Evolutionary conservation across 1,140 invertebrate species (phyloP).

Genomic region (Cherax quadricarinatus): DNA sequence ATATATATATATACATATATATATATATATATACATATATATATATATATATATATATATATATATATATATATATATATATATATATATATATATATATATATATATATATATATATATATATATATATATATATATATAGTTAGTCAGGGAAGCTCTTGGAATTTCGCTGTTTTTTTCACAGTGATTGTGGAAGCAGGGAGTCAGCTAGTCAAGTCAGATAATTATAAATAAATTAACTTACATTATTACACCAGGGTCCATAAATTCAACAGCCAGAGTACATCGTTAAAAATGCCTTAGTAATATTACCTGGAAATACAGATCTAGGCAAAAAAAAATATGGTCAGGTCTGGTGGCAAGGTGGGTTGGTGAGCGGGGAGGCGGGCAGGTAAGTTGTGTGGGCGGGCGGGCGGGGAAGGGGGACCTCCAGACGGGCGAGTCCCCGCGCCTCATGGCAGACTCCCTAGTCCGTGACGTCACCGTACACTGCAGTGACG

Average conservation of each 20-base stretch:
- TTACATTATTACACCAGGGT: not conserved
- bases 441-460: not conserved
- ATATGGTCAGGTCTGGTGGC: not conserved
- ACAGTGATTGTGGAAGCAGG: too few species aligned
- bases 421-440: not conserved
- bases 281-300: not conserved
- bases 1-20: too few species aligned
- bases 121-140: too few species aligned
- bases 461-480: conserved; percentile 4
- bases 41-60: too few species aligned
- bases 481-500: conserved; percentile 3
- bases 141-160: too few species aligned
- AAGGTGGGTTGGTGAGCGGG: not conserved
- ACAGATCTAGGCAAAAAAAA: not conserved
- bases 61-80: too few species aligned
- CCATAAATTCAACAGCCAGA: not conserved
- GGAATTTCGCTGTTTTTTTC: too few species aligned
- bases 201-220: too few species aligned
- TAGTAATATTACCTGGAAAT: not conserved
- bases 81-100: too few species aligned
- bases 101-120: too few species aligned
- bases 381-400: not conserved
- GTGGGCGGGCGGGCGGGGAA: not conserved
- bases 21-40: too few species aligned
- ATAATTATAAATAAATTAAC: too few species aligned